Base-by-base conservation (phyloP, 2,113 vertebrate species). In the Oostethus manadensis region DNA sequence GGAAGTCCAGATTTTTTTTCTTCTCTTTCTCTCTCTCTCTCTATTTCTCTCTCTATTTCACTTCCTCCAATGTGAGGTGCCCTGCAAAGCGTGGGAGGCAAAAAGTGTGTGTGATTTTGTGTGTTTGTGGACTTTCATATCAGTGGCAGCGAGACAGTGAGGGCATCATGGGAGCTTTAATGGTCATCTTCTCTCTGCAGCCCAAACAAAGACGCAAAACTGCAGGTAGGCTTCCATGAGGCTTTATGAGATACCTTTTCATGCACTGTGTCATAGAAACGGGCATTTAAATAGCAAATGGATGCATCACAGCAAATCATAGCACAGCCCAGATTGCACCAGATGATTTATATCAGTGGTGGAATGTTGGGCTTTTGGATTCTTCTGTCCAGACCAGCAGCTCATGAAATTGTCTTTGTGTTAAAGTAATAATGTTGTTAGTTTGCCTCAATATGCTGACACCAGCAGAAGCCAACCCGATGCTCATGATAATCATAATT, bases 181-280 rank as follows among this genome's bases (percentile, higher is more conserved):
- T 85, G 77, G 73, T 89, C 68, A 89, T 78, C 78, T 83, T 92
- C 84, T 90, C 84, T 50, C 49, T 88, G 10, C 85, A 90, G 73
- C 63, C 85, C 10, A 87, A 90, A 70, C 73, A 85, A 64, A 71
- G 65, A 55, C 81, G 73, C 64, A 76, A 81, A 62, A 64, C 57
- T 16, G 66, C 67, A 89, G 89, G 88, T 90, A 90, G 74, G 78
- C 53, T 51, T 20, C 14, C 55, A n/a, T 35, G 21, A 53, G 3
- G 33, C 9, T 51, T 50, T 21, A 49, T 43, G 15, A 26, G 18
- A 48, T 48, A 48, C 7, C 3, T 48, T 10, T 48, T 8, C 10
- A 33, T 42, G 11, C 38, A 13, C 11, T 42, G 38, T 42, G 38
- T 42, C 38, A 42, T 42, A 42, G 38, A 42, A 42, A 14, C 11